A percentile compares a stretch with the other conserved stretches of the same genome.
phyloP scores from a whole-genome alignment of 1,140 invertebrate genomes.

The Periplaneta americana region DNA sequence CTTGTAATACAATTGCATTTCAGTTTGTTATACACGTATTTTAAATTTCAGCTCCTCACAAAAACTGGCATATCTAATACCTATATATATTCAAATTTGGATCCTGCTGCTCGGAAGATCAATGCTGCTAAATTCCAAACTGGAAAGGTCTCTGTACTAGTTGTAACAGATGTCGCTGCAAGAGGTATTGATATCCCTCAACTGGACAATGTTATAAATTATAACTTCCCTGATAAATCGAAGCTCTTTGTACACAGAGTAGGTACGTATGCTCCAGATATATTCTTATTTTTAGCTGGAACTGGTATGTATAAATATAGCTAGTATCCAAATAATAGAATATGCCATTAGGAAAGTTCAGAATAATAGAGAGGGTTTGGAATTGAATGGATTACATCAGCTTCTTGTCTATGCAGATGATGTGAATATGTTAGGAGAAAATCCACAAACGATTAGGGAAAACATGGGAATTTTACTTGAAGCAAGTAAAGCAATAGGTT shows the following conservation, averaged over 20 bases:
- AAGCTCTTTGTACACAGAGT: slow-evolving; percentile 99
- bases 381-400: too few species aligned
- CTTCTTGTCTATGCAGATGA: too few species aligned
- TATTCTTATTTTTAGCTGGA: background rate
- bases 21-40: too few species aligned
- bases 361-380: too few species aligned
- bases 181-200: slow-evolving; percentile 96
- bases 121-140: slow-evolving; percentile 88
- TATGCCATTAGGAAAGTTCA: too few species aligned
- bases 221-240: slow-evolving; percentile 92
- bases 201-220: slow-evolving; percentile 96
- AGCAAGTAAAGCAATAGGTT: too few species aligned
- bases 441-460: too few species aligned
- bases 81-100: slow-evolving; percentile 92
- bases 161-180: slow-evolving; percentile 97
- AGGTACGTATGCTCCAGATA: slow-evolving; percentile 56
- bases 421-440: too few species aligned
- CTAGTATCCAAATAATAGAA: too few species aligned
- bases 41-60: slow-evolving; percentile 66
- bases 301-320: too few species aligned
- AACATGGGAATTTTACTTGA: too few species aligned
- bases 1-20: too few species aligned
- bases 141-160: slow-evolving; percentile 68
- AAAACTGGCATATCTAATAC: slow-evolving; percentile 74
- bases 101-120: slow-evolving; percentile 93